Evolutionary conservation across 2,888 invertebrate genomes (phyloP), one percentile per base, ranked within the genome.

Genomic region (Ditylenchus weischeri): DNA sequence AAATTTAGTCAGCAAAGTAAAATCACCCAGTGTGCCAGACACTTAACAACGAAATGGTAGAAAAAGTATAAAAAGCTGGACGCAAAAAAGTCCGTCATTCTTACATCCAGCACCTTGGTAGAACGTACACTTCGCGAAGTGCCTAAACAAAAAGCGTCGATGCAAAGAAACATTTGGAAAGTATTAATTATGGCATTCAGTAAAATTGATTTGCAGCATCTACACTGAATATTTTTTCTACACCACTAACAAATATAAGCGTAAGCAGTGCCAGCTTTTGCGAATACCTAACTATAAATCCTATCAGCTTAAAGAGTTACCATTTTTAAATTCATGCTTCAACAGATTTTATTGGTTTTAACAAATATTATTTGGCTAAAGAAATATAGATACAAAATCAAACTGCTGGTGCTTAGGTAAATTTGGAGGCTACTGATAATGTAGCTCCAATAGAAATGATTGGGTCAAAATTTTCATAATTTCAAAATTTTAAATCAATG

Each of bases 161-260:
- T 8, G 38, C 6, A 11, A 8, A 11, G 38, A 38, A 8, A 38
- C 38, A 8, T 38, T 38, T 38, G 38, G 38, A 38, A 6, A 8
- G 7, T 38, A 38, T 38, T 38, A 38, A 11, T 38, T 38, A 38
- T 38, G 38, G 38, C 38, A 38, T 38, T 38, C 11, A 38, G 38
- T 11, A 38, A 38, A 38, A 6, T 6, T 6, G 11, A 6, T 8
- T 6, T 38, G 38, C 11, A 6, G 11, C 6, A 8, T 38, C 38
- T 8, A 65, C 66, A 13, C 23, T 66, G 36, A 47, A 66, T 21
- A 48, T 66, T 11, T 66, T 66, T 29, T 43, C 49, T 19, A 51
- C 65, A 47, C 66, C 66, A 8, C 65, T 29, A 0, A 66, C 66
- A 1, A 65, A 66, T 66, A 65, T 66, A 15, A 64, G 38, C 21